Base-by-base conservation (phyloP, 1,140 invertebrate species). In the Orius insidiosus region DNA sequence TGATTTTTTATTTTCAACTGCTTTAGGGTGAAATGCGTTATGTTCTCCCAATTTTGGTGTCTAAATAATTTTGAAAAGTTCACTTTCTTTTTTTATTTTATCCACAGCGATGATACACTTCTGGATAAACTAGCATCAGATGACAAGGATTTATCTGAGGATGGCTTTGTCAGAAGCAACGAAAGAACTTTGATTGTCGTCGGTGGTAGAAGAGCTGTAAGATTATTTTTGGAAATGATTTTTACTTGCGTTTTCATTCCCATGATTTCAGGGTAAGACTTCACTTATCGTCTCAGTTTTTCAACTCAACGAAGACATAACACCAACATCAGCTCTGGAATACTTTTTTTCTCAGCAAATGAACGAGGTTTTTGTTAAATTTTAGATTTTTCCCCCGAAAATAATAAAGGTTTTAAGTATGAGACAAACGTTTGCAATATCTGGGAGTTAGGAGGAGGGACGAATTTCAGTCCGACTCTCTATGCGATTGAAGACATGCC, bases 371-470 rank as follows among this genome's bases (percentile, higher is more conserved):
- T 24, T 24, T 24, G 24, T 7, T 24, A 24, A 24, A 4, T 24
- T 24, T 24, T 24, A 24, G 7, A 7, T 24, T 24, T 24, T 24
- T n/a, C n/a, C n/a, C n/a, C n/a, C n/a, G n/a, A n/a, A n/a, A n/a
- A n/a, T n/a, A n/a, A n/a, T 24, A 24, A 24, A 3, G 3, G 24
- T 24, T 24, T 24, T 4, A 10, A 43, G 41, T 18, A 43, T 30
- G 41, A 18, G 6, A 43, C 19, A 31, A 43, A 43, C 11, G 41
- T 43, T 24, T 43, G 41, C 41, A 43, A 43, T 16, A 43, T 43
- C 4, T 43, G 41, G 41, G 41, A 43, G 24, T 15, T 43, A 8
- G 41, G 41, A 31, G 41, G 41, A 10, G 41, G 41, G 5, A 43
- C 41, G 7, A n/a, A 30, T 7, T 43, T 31, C 11, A 43, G 41